Percentiles rank a stretch among this genome's conserved stretches.
These are phyloP conservation scores for Steinernema scapterisci DNA, from an alignment of 2,888 invertebrate genomes.

Conservation along the genomic window DNA sequence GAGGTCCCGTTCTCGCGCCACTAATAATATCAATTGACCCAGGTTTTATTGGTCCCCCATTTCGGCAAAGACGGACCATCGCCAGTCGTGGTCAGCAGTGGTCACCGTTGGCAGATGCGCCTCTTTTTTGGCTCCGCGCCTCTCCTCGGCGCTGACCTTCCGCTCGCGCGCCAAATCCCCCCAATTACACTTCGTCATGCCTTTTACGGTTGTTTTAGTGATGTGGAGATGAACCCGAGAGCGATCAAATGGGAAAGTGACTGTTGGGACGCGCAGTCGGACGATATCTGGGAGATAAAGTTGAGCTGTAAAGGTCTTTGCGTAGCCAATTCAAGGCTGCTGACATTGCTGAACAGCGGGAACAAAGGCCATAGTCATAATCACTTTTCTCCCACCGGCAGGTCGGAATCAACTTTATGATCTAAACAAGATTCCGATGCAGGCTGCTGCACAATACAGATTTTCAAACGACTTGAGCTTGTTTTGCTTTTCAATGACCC, in stretches of 20 bases:
- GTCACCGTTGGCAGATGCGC: constrained; percentile 28
- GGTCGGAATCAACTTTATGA: no score
- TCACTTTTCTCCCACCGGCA: no score
- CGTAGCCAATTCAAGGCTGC: no score
- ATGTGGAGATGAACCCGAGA: constrained; percentile 29
- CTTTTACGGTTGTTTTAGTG: constrained; percentile 32
- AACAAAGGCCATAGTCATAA: no score
- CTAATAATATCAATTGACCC: no score
- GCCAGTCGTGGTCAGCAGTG: constrained; percentile 7
- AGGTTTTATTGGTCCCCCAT: no score
- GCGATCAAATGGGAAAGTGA: constrained; percentile 20
- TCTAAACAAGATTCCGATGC: no score
- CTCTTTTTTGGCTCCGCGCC: constrained; percentile 12
- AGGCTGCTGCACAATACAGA: no score
- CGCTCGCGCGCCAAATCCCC: constrained; percentile 19
- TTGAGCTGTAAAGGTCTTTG: not conserved
- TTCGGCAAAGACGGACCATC: not conserved
- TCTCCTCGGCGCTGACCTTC: constrained; percentile 14
- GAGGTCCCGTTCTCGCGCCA: no score
- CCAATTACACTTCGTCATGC: constrained; percentile 33
- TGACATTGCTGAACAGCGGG: no score
- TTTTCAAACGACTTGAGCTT: no score
- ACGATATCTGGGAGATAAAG: not conserved
- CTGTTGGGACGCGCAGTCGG: not conserved
- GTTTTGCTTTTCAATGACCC: no score